phyloP scores from a whole-genome alignment of 64 coral and sea anemone genomes.

The Porites australiensis region DNA sequence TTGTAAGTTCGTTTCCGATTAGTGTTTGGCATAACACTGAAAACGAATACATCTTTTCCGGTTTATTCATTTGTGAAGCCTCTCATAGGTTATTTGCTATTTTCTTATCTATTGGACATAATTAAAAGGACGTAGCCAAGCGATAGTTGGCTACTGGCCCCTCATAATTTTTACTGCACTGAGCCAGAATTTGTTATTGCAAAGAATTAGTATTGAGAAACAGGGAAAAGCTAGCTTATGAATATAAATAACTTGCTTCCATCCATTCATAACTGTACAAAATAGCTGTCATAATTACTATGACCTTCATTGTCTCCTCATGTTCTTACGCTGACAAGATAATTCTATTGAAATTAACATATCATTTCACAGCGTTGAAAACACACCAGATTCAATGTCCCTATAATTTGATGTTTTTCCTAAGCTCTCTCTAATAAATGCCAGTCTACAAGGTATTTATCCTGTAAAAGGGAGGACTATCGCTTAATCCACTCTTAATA shows the following conservation, averaged over 20 bases:
- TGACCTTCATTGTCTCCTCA: not conserved
- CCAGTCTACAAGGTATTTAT: too few relatives aligned
- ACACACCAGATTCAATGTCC: not conserved
- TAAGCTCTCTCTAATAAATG: too few relatives aligned
- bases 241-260: too few relatives aligned
- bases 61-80: conserved; percentile 5
- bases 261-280: not conserved
- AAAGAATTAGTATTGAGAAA: not conserved
- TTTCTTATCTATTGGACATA: too few relatives aligned
- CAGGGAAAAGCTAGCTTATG: not conserved
- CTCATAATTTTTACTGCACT: too few relatives aligned
- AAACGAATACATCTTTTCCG: not conserved
- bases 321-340: not conserved
- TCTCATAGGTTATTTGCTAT: not conserved
- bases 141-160: too few relatives aligned
- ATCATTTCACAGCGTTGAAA: conserved; percentile 19
- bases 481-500: too few relatives aligned
- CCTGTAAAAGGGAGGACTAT: too few relatives aligned
- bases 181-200: too few relatives aligned
- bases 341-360: conserved; percentile 28
- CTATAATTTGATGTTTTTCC: too few relatives aligned
- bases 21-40: not conserved
- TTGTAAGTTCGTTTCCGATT: not conserved
- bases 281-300: not conserved
- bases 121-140: too few relatives aligned